Evolutionary conservation across 64 coral and sea anemone species (phyloP), one percentile per base, ranked within the genome.

Genomic region (Montipora foliosa): DNA sequence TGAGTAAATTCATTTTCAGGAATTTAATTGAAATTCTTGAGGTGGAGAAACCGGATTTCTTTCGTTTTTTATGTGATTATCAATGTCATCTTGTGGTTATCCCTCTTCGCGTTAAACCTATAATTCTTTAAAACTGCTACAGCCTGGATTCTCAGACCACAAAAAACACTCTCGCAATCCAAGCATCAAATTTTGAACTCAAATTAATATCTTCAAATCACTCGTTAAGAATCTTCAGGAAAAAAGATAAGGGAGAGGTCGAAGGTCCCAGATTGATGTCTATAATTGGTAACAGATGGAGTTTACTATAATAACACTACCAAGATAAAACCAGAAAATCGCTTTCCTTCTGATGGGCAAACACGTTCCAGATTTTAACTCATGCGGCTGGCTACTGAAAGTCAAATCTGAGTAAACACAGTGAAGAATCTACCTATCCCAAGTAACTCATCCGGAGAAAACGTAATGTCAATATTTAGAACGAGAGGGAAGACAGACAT

Each of bases 171-270:
- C 53, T 16, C 29, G 9, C 45, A 14, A 68, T n/a, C 37, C 37
- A 37, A 3, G 15, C 81, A 67, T 16, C 6, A 1, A 1, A 44
- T 66, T 47, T 71, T 4, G 1, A 6, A 14, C 16, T 16, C 37
- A 19, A 47, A 50, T 72, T 15, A 8, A 71, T 10, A 8, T 44
- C n/a, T 70, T 86, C 13, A 82, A 86, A 86, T 86, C 45, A 70
- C 67, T 71, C 67, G 82, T 86, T 72, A 67, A 49, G 82, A 86
- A 86, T 11, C 81, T 47, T 72, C 82, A 86, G 17, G 29, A 84
- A 67, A 16, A 62, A 86, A 70, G 82, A 72, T 86, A 86, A 86
- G 45, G 67, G 82, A 48, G 71, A 59, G 82, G 82, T 86, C 82
- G 76, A 78, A 78, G 76, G 76, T 78, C 76, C 46, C 76, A 78